Evolutionary conservation across 2,113 vertebrate species (phyloP).

Genomic region (Engraulis encrasicolus): DNA sequence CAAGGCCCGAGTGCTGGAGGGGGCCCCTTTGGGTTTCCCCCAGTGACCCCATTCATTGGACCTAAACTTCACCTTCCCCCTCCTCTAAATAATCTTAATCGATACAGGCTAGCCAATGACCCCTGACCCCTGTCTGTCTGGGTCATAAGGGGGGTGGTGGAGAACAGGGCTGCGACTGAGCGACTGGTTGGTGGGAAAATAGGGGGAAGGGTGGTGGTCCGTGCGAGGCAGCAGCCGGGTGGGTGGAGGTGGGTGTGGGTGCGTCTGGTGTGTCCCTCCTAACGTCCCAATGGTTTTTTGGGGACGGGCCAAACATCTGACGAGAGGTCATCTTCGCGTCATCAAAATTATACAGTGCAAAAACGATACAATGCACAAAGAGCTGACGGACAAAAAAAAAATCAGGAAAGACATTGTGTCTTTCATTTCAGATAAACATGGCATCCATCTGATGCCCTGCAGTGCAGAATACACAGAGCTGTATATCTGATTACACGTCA

Average conservation of each 20-base stretch:
- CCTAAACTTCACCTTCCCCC: background rate
- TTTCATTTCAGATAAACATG: background rate
- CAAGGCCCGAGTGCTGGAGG: background rate
- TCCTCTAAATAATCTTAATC: background rate
- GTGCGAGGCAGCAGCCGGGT: no score
- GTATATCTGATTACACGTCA: background rate
- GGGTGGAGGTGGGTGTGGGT: background rate
- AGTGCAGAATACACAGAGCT: background rate
- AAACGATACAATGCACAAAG: no score
- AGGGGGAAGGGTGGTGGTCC: no score
- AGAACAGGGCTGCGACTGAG: background rate
- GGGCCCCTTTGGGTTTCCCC: background rate
- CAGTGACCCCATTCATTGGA: background rate
- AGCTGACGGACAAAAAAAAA: no score
- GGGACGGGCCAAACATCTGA: background rate
- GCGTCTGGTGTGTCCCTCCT: background rate
- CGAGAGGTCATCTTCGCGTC: background rate
- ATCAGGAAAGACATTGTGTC: background rate
- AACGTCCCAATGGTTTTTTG: background rate
- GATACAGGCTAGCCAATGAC: constrained; percentile 8
- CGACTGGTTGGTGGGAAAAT: background rate
- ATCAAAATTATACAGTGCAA: background rate
- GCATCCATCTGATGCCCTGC: background rate
- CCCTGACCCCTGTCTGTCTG: background rate
- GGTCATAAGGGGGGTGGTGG: background rate